A percentile compares a stretch with the other conserved stretches of the same genome.
Conservation (phyloP, 2,113 vertebrate genomes). For the Orthonyx spaldingii region DNA sequence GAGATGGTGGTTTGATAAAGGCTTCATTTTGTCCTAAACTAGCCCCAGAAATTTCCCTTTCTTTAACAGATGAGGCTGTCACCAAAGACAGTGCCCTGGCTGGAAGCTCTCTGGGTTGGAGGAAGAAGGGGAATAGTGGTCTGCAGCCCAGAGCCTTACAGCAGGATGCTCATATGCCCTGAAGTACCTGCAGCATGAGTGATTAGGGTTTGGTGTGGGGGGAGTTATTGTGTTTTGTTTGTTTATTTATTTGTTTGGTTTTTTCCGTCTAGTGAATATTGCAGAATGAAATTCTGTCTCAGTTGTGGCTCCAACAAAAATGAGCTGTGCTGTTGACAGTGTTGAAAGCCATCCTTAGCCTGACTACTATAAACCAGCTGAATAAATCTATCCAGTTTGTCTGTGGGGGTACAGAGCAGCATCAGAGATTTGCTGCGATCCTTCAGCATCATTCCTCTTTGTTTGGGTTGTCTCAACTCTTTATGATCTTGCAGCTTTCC, state of each 20-base stretch:
- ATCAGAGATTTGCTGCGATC: background rate
- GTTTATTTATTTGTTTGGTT: background rate
- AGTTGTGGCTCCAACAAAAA: background rate
- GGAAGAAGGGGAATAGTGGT: background rate
- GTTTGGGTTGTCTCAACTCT: background rate
- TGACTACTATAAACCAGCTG: background rate
- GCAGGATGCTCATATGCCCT: background rate
- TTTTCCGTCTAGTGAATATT: background rate
- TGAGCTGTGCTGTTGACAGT: background rate
- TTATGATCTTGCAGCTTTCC: conserved; percentile 21
- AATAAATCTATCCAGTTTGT: background rate
- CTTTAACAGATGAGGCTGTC: background rate
- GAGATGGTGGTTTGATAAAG: background rate
- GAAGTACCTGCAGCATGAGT: background rate
- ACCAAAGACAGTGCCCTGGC: background rate
- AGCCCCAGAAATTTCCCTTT: background rate
- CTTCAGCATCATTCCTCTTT: background rate
- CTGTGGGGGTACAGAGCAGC: background rate
- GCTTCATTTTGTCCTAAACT: background rate
- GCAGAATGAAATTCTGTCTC: background rate
- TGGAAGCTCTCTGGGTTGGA: background rate
- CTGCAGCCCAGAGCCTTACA: background rate
- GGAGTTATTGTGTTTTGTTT: background rate
- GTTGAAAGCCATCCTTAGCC: background rate
- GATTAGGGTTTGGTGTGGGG: background rate